phyloP scores from a whole-genome alignment of 1,140 invertebrate species.

The Bilobella aurantiaca region DNA sequence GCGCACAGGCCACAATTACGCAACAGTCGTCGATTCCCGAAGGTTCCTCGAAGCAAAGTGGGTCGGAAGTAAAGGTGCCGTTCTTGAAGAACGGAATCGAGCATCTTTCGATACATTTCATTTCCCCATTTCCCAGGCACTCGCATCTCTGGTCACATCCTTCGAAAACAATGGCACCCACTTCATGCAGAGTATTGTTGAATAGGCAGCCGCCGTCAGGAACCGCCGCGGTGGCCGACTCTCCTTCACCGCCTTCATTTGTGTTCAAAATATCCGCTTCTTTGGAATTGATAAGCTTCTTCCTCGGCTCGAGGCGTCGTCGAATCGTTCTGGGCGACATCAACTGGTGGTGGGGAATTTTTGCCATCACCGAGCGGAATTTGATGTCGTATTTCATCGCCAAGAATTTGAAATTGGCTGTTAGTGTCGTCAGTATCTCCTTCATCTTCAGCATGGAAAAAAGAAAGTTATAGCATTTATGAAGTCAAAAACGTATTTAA shows the following conservation, averaged over 20 bases:
- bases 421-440: no score
- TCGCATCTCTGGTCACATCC: constrained; percentile 39
- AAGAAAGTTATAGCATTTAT: no score
- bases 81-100: constrained; percentile 35
- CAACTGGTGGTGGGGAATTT: no score
- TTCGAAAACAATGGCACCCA: constrained; percentile 36
- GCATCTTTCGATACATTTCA: constrained; percentile 36
- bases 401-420: no score
- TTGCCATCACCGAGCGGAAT: no score
- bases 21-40: constrained; percentile 64
- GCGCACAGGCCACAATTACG: constrained; percentile 53
- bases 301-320: no score
- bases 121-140: constrained; percentile 34
- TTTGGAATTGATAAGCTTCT: no score
- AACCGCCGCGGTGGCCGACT: not conserved
- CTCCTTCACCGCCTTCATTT: not conserved
- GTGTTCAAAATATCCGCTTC: not conserved
- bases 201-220: constrained; percentile 35
- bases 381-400: no score
- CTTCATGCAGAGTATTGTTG: constrained; percentile 35
- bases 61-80: constrained; percentile 45
- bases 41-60: constrained; percentile 58
- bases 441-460: no score
- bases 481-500: no score
- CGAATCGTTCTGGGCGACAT: no score